Evolutionary conservation across 1,140 invertebrate genomes (phyloP), one percentile per base, ranked within the genome.

Genomic region (Drosophila micromelanica): DNA sequence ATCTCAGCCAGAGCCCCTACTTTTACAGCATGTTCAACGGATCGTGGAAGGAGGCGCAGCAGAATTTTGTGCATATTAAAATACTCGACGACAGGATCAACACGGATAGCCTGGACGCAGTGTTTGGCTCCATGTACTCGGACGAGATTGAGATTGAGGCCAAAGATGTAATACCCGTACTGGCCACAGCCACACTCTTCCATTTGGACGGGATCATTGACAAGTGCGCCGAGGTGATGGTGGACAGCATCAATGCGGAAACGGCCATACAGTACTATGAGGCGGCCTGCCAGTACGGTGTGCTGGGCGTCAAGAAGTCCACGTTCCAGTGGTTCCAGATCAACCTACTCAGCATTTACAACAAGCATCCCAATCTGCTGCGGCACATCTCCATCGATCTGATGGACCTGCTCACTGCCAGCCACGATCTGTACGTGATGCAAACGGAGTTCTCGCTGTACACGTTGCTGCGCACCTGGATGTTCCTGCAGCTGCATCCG

Each of bases 1-100:
- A 97, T 90, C 93, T 97, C 40, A 95, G 94, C 79, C 96, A 97
- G 94, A 96, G 96, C 82, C 95, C 95, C 3, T 97, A 97, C 90
- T 97, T 97, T 92, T 93, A 94, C 11, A 96, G 96, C 86, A 97
- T 97, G 96, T 97, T 97, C 92, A 96, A 94, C 84, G 96, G 96
- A 5, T 94, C 95, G 9, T 97, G 96, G 96, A 94, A 94, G 82
- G 96, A 97, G 92, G 93, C 95, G 3, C 93, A 94, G 55, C 94
- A 96, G 91, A 93, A 94, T 60, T 92, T 94, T 52, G 94, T 97
- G 43, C 93, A 92, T 42, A 95, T 97, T 60, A 94, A 96, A 91
- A 95, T 97, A 30, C 93, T 94, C 2, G 96, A 97, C 93, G 94
- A 95, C 23, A 95, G 95, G 61, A 96, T 97, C 40, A 96, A 94